Conservation (phyloP, 2,888 invertebrate species). For the Saturnia pavonia region DNA sequence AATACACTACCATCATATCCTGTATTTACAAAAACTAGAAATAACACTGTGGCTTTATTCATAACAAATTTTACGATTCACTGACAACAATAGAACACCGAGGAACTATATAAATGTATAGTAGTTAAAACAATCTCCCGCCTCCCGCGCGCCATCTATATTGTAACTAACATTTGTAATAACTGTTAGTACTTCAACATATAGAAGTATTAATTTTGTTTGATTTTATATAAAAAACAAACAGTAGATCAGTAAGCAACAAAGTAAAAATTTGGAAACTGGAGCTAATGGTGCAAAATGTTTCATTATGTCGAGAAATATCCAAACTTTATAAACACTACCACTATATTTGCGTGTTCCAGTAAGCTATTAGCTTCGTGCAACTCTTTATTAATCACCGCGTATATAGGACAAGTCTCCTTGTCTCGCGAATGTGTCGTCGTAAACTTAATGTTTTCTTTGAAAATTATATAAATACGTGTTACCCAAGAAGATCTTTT, state of each 20-base stretch:
- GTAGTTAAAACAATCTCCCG: no score
- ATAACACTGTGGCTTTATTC: no score
- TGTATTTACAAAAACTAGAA: no score
- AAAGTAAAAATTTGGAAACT: background rate
- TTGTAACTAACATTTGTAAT: background rate
- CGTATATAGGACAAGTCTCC: conserved; percentile 1
- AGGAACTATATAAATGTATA: no score
- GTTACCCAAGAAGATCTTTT: background rate
- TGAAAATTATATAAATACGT: conserved; percentile 6
- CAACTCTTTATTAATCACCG: conserved; percentile 3
- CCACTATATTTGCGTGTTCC: conserved; percentile 5
- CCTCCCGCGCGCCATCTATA: no score
- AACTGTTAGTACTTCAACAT: background rate
- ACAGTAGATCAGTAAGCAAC: background rate
- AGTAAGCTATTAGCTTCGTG: background rate
- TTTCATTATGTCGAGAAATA: background rate
- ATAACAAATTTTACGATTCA: no score
- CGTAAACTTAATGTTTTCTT: conserved; percentile 8
- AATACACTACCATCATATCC: no score
- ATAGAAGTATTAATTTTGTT: background rate
- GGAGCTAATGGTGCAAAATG: background rate
- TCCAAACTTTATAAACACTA: conserved; percentile 1
- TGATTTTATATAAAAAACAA: background rate
- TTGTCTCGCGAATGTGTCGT: conserved; percentile 6
- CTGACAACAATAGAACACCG: no score